Evolutionary conservation across 2,113 vertebrate species (phyloP), one percentile per base, ranked within the genome.

Genomic region (Phoxinus phoxinus): DNA sequence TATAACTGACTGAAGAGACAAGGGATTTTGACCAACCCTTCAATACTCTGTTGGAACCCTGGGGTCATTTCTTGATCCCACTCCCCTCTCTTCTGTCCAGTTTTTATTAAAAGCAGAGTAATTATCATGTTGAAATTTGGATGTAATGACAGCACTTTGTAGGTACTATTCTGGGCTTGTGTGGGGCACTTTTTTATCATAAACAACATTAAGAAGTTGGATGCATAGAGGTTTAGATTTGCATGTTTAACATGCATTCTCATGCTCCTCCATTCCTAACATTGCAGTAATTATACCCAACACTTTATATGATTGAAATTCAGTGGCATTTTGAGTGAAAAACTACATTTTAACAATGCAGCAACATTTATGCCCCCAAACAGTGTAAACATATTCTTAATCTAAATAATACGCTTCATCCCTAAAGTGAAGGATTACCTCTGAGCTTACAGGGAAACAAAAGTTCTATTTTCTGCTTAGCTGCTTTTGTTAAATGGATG

Each of bases 401-500:
- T 79, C 35, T 19, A 69, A 85, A 85, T 41, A 85, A 44, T 51
- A 75, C 58, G 63, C 37, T 44, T 63, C 10, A 30, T 59, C 58
- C 59, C 25, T 10, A 67, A 53, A 17, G 76, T 80, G 51, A 72
- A 72, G 37, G 53, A 72, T 72, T 59, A 80, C n/a, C 27, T 59
- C 48, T 41, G 19, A 72, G 81, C 15, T 53, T 44, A 32, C 44
- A 76, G 63, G 2, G 61, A 37, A 61, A 77, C 61, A 35, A 27
- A 84, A 79, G 7, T 35, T 53, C 9, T 37, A 27, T 69, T 51
- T 63, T 76, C 27, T 46, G 67, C 59, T 46, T 63, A 17, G 58
- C 77, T 86, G 78, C 79, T 7, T 21, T 37, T 19, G 71, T 19
- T 81, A 63, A 76, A 86, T 44, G 80, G 61, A 77, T 78, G 25